Percentiles rank a stretch among this genome's conserved stretches.
Evolutionary conservation across 2,113 vertebrate species (phyloP).

Genomic region (Helogale parvula): DNA sequence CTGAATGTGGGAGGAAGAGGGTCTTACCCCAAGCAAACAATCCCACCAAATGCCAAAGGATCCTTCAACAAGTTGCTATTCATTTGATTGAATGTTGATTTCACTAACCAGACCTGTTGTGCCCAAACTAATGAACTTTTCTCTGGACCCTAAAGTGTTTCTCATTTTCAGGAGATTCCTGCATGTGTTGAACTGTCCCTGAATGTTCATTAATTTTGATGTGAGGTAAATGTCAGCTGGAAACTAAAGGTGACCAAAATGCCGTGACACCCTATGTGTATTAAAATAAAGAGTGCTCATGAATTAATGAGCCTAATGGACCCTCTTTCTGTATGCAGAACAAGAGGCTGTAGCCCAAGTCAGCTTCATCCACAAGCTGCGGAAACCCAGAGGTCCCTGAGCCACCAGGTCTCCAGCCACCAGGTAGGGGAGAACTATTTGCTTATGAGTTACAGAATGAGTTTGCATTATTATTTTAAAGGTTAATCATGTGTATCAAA

Average conservation of each 20-base stretch:
- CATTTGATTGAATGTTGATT: not conserved
- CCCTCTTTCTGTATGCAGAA: slow-evolving; percentile 52
- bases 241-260: slow-evolving; percentile 83
- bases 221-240: slow-evolving; percentile 82
- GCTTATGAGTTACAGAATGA: slow-evolving; percentile 52
- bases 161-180: slow-evolving; percentile 69
- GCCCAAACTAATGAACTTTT: slow-evolving; percentile 23
- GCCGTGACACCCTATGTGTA: slow-evolving; percentile 63
- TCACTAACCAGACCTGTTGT: not conserved
- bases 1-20: not conserved
- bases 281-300: slow-evolving; percentile 77
- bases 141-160: slow-evolving; percentile 62
- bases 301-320: slow-evolving; percentile 80
- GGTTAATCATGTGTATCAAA: slow-evolving; percentile 48
- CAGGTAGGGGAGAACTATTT: not conserved
- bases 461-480: slow-evolving; percentile 68
- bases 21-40: not conserved
- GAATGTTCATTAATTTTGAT: slow-evolving; percentile 82
- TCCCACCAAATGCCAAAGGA: not conserved
- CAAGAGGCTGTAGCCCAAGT: not conserved
- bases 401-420: not conserved
- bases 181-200: slow-evolving; percentile 75
- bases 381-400: not conserved
- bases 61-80: not conserved
- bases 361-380: rapidly evolving